A percentile compares a stretch with the other conserved stretches of the same genome.
phyloP scores from a whole-genome alignment of 1,140 invertebrate species.

The Magallana angulata region DNA sequence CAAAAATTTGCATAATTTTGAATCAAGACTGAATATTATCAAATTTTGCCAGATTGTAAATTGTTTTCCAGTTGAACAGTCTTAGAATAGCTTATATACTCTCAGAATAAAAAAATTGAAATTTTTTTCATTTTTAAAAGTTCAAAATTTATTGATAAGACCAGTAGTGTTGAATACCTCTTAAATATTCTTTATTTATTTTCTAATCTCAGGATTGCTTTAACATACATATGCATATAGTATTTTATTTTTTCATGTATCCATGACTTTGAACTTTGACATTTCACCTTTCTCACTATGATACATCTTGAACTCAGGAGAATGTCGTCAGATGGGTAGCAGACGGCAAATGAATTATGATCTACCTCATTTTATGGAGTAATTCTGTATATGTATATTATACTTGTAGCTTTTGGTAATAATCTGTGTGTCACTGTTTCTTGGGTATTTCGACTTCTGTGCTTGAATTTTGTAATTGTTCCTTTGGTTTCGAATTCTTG shows the following conservation, averaged over 20 bases:
- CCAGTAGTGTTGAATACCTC: not conserved
- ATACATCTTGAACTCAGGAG: constrained; percentile 30
- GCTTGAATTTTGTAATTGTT: not conserved
- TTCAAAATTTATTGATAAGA: not conserved
- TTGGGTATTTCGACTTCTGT: constrained; percentile 14
- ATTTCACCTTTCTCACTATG: constrained; percentile 33
- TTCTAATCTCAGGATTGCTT: constrained; percentile 35
- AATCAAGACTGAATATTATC: no score
- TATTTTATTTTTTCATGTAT: constrained; percentile 32
- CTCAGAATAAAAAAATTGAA: no score
- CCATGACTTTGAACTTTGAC: constrained; percentile 29
- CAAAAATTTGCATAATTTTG: no score
- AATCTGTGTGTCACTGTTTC: constrained; percentile 17
- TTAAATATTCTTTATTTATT: constrained; percentile 28
- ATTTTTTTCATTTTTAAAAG: no score
- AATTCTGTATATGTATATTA: constrained; percentile 17
- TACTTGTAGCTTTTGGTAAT: constrained; percentile 29
- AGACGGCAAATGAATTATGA: constrained; percentile 34
- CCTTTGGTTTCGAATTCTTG: not conserved
- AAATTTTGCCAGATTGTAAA: no score
- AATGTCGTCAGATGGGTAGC: constrained; percentile 15
- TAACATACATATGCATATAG: constrained; percentile 21
- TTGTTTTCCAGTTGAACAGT: no score
- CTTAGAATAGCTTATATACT: no score
- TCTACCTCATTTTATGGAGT: constrained; percentile 30